Base-by-base conservation (phyloP, 2,888 invertebrate species). In the Rugalucina vietnamica region DNA sequence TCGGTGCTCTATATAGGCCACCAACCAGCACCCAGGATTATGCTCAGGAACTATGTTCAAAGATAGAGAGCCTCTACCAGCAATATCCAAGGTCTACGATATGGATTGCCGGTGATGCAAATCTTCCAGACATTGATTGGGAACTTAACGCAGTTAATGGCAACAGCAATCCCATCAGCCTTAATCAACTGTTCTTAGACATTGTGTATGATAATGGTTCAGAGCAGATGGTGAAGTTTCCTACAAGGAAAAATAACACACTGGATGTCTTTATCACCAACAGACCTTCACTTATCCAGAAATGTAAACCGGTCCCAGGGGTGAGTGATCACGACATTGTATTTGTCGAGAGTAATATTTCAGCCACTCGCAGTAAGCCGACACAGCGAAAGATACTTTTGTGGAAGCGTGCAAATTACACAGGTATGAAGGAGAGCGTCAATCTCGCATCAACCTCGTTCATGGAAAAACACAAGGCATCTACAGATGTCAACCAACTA, bases 311-410 rank as follows among this genome's bases (percentile, higher is more conserved):
- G 5, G 29, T 72, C 12, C 79, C 79, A 2, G 72, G 79, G 0
- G 21, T 79, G 0, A 72, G 79, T 34, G 79, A 79, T 29, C 79
- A 79, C 36, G 79, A 54, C 60, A 79, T 79, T 8, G 79, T 71
- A 0, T 72, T 72, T 50, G 32, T 39, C 12, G 79, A 99, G 98
- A 82, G 99, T 98, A 95, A 98, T 98, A 32, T 98, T 98, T 95
- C 97, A 97, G 95, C 99, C 4, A n/a, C 37, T 1, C 43, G 57
- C 29, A 60, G 72, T 32, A 65, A 74, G 69, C 76, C 37, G 18
- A 75, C 79, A 0, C 71, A 27, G 32, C 27, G 70, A 18, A 72
- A 75, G 60, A 85, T 60, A 8, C 60, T 32, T 24, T 24, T 76
- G 18, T 81, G 81, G 81, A 79, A 79, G 54, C 71, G 79, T n/a